These are phyloP conservation scores for Spea multiplicata DNA, from an alignment of 2,113 vertebrate species.

Conservation along the genomic window DNA sequence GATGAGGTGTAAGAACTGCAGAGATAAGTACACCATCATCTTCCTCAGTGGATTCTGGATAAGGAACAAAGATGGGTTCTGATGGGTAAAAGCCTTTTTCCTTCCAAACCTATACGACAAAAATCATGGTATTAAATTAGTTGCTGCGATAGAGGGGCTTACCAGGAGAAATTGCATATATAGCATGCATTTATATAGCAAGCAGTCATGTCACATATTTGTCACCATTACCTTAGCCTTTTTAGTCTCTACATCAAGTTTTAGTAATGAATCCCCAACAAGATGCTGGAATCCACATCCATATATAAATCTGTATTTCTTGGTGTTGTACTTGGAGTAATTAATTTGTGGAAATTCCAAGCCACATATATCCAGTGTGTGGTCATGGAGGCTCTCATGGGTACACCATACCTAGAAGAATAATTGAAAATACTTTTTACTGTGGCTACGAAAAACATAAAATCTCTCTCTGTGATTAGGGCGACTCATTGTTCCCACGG, in stretches of 20 bases:
- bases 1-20: constrained; percentile 77
- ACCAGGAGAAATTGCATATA: neutral
- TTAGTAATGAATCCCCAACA: constrained; percentile 81
- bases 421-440: neutral
- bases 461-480: too few relatives aligned
- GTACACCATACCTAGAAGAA: constrained; percentile 76
- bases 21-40: constrained; percentile 83
- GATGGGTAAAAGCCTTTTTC: constrained; percentile 81
- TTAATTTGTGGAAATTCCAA: constrained; percentile 93
- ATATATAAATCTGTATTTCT: constrained; percentile 83
- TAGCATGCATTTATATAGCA: neutral
- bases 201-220: neutral
- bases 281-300: constrained; percentile 86
- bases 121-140: neutral
- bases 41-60: constrained; percentile 70
- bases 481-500: too few relatives aligned
- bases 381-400: constrained; percentile 75
- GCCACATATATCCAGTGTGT: constrained; percentile 77
- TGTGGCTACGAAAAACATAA: neutral
- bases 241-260: constrained; percentile 78
- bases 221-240: constrained; percentile 68
- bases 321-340: constrained; percentile 70
- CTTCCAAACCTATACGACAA: constrained; percentile 73
- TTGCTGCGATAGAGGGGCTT: too few relatives aligned
- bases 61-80: constrained; percentile 84